Percentiles rank a stretch among this genome's conserved stretches.
phyloP scores from a whole-genome alignment of 2,113 vertebrate species.

The Cheilinus undulatus region DNA sequence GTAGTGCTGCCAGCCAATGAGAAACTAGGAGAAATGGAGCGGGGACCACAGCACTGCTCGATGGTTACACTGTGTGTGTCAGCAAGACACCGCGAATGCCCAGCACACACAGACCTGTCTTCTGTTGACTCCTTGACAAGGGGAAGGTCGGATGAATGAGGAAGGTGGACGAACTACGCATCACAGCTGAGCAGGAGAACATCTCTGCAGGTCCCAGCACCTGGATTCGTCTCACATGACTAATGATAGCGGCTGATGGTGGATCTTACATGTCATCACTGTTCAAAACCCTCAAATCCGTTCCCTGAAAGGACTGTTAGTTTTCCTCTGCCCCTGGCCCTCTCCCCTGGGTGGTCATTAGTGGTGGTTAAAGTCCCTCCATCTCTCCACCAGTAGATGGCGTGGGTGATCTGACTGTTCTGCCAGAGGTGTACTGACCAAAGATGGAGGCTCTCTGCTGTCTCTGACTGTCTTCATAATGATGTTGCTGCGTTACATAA shows the following conservation, averaged over 20 bases:
- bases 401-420: slow-evolving; percentile 72
- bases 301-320: slow-evolving; percentile 53
- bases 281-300: slow-evolving; percentile 61
- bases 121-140: slow-evolving; percentile 60
- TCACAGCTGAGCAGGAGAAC: slow-evolving; percentile 38
- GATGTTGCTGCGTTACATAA: slow-evolving; percentile 82
- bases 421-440: slow-evolving; percentile 23
- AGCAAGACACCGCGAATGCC: slow-evolving; percentile 61
- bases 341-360: slow-evolving; percentile 75
- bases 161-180: slow-evolving; percentile 75
- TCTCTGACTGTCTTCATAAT: slow-evolving; percentile 77
- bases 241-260: slow-evolving; percentile 54
- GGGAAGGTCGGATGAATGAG: slow-evolving; percentile 66
- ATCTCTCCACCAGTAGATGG: slow-evolving; percentile 83
- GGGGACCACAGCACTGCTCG: slow-evolving; percentile 31
- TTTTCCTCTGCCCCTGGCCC: slow-evolving; percentile 35
- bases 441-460: slow-evolving; percentile 56
- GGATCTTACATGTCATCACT: slow-evolving; percentile 70
- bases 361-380: slow-evolving; percentile 51
- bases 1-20: slow-evolving; percentile 61
- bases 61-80: slow-evolving; percentile 57
- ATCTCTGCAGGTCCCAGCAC: slow-evolving; percentile 41
- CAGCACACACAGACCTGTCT: slow-evolving; percentile 62
- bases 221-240: slow-evolving; percentile 70
- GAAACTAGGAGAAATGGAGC: slow-evolving; percentile 48